Evolutionary conservation across 2,113 vertebrate genomes (phyloP).

Genomic region (Engystomops pustulosus): DNA sequence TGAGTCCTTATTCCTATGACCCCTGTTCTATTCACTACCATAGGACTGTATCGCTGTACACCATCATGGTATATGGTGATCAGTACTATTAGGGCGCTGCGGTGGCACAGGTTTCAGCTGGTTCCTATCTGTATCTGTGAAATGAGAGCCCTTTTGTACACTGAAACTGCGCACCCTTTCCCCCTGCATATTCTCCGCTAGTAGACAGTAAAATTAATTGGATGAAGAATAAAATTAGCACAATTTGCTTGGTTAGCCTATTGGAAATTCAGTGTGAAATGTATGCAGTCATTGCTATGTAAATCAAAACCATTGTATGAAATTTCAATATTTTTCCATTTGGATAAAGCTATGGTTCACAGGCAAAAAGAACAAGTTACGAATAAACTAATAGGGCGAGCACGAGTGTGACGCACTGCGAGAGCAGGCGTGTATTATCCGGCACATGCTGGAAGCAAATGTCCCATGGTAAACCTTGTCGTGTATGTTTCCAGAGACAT

Average conservation of each 20-base stretch:
- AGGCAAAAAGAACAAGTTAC: slow-evolving; percentile 25
- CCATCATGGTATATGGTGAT: too few species aligned
- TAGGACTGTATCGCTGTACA: too few species aligned
- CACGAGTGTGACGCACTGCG: not conserved
- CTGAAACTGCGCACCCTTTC: not conserved
- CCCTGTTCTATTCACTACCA: too few species aligned
- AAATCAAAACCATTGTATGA: slow-evolving; percentile 50
- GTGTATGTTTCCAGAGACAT: not conserved
- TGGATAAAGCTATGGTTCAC: slow-evolving; percentile 29
- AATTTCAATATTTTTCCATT: slow-evolving; percentile 52
- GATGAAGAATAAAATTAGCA: slow-evolving; percentile 30
- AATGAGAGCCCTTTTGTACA: not conserved
- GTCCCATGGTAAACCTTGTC: not conserved
- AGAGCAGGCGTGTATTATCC: not conserved
- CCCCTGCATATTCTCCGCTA: not conserved
- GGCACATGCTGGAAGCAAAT: not conserved
- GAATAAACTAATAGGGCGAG: slow-evolving; percentile 3
- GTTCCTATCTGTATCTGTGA: too few species aligned
- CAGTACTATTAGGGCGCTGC: too few species aligned
- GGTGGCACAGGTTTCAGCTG: too few species aligned
- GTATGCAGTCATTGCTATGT: slow-evolving; percentile 45
- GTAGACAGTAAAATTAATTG: slow-evolving; percentile 36
- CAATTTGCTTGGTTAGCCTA: not conserved
- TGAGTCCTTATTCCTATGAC: too few species aligned
- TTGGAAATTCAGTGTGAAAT: slow-evolving; percentile 49